A percentile compares a stretch with the other conserved stretches of the same genome.
These are phyloP conservation scores for silkworm (Bombyx mori) DNA, from an alignment of 1,140 invertebrate genomes.

Conservation along the genomic window ASM3026992v2 NC_085135.1:5948501-5949000, in stretches of 20 bases:
- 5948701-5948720: conserved; percentile 12
- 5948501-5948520: too few species aligned
- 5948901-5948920: too few species aligned
- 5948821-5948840: conserved; percentile 2
- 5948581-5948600: conserved; percentile 20
- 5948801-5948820: conserved; percentile 6
- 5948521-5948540: too few species aligned
- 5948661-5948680: conserved; percentile 11
- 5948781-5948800: conserved; percentile 15
- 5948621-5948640: conserved; percentile 22
- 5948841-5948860: conserved; percentile 5
- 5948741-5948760: conserved; percentile 12
- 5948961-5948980: neutral
- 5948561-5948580: conserved; percentile 17
- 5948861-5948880: conserved; percentile 7
- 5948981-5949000: neutral
- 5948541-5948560: conserved; percentile 15
- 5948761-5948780: conserved; percentile 13
- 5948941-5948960: neutral
- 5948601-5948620: conserved; percentile 19
- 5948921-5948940: neutral
- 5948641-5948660: conserved; percentile 13
- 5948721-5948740: conserved; percentile 16
- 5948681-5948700: conserved; percentile 20
- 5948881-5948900: too few species aligned